These are phyloP conservation scores for Caradrina kadenii DNA, from an alignment of 2,888 invertebrate species.

Conservation along the genomic window DNA sequence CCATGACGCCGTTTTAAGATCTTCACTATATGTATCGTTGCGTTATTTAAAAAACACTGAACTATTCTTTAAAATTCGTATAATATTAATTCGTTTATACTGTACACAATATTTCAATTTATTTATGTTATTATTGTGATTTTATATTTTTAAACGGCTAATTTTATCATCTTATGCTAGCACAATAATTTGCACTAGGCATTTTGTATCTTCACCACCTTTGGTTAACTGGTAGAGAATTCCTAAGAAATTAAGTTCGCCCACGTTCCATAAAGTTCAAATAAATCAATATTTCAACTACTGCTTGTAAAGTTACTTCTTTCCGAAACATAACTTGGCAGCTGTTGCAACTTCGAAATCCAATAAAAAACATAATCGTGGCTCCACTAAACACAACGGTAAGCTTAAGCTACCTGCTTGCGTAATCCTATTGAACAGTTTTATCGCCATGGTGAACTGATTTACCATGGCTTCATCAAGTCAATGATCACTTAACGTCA, in stretches of 20 bases:
- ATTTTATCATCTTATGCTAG: no score
- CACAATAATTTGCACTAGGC: no score
- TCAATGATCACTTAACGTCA: slow-evolving; percentile 56
- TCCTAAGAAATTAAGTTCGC: no score
- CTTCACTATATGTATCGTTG: neutral
- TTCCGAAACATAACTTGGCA: slow-evolving; percentile 10
- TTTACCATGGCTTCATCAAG: slow-evolving; percentile 63
- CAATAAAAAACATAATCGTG: slow-evolving; percentile 56
- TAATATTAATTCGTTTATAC: no score
- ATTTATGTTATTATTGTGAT: no score
- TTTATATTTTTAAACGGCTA: no score
- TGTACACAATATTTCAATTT: no score
- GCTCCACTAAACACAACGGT: slow-evolving; percentile 30
- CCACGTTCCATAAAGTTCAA: no score
- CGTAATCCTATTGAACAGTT: slow-evolving; percentile 61
- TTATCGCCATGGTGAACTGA: slow-evolving; percentile 64
- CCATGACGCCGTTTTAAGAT: neutral
- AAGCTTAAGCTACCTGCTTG: slow-evolving; percentile 50
- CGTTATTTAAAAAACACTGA: neutral
- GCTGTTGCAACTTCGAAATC: slow-evolving; percentile 45
- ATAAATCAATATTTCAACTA: neutral
- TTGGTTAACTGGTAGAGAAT: no score
- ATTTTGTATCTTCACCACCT: no score
- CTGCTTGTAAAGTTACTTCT: neutral
- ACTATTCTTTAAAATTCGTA: no score